Conservation (phyloP, 2,888 invertebrate genomes). For the Orthonevra nobilis region DNA sequence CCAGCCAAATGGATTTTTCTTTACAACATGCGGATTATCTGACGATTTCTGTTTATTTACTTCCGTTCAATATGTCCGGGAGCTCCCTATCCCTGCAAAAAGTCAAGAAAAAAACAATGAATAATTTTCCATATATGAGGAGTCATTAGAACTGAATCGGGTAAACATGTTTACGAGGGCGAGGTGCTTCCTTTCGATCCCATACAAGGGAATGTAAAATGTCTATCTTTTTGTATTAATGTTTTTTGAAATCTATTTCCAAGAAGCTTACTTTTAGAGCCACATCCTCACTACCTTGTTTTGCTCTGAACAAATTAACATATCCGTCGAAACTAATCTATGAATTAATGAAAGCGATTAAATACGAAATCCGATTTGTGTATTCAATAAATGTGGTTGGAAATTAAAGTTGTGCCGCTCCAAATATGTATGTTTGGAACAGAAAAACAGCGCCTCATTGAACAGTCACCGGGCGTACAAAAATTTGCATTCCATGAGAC, state of each 20-base stretch:
- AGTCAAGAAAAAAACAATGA: slow-evolving; percentile 30
- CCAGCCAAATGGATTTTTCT: slow-evolving; percentile 11
- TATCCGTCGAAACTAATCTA: slow-evolving; percentile 2
- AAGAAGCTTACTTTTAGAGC: too few relatives aligned
- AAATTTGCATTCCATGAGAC: slow-evolving; percentile 52
- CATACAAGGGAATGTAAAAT: not conserved
- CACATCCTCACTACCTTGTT: not conserved
- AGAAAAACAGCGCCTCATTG: slow-evolving; percentile 27
- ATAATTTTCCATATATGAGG: slow-evolving; percentile 33
- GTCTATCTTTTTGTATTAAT: too few relatives aligned
- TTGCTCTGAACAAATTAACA: not conserved
- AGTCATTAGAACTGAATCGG: slow-evolving; percentile 15
- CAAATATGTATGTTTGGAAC: slow-evolving; percentile 40
- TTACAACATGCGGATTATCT: slow-evolving; percentile 26
- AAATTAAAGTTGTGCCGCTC: slow-evolving; percentile 21
- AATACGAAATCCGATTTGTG: slow-evolving; percentile 36
- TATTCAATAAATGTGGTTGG: slow-evolving; percentile 33
- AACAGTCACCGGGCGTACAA: slow-evolving; percentile 12
- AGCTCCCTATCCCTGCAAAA: not conserved
- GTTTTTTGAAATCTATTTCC: too few relatives aligned
- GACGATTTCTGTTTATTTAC: slow-evolving; percentile 25
- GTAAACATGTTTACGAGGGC: slow-evolving; percentile 49
- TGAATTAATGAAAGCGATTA: slow-evolving; percentile 52
- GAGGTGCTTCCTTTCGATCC: not conserved
- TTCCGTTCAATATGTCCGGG: slow-evolving; percentile 15